These are phyloP conservation scores for Thumatha senex DNA, from an alignment of 2,888 invertebrate species.

Conservation along the genomic window DNA sequence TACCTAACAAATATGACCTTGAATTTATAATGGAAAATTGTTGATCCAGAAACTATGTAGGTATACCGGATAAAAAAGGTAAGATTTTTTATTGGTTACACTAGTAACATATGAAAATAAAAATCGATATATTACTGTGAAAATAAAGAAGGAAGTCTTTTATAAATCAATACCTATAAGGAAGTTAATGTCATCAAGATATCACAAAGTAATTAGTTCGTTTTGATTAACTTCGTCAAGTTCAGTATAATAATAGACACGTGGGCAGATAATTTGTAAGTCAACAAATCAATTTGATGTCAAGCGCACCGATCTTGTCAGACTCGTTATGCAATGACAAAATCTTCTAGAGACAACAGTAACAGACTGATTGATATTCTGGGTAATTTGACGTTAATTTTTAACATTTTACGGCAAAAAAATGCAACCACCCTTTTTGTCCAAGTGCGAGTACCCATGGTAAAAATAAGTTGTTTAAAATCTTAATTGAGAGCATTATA, in stretches of 20 bases:
- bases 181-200: constrained; percentile 11
- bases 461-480: neutral
- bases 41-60: too few species aligned
- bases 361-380: constrained; percentile 9
- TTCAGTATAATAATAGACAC: constrained; percentile 33
- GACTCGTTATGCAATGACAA: constrained; percentile 19
- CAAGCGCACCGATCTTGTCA: constrained; percentile 17
- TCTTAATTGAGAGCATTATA: too few species aligned
- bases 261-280: constrained; percentile 48
- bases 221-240: constrained; percentile 25
- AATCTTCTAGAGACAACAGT: constrained; percentile 16
- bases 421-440: neutral
- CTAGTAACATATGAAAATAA: neutral
- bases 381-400: neutral
- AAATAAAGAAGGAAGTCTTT: constrained; percentile 8
- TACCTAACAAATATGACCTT: neutral
- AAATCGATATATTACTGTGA: neutral
- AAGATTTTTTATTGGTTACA: neutral
- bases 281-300: constrained; percentile 46
- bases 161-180: constrained; percentile 10
- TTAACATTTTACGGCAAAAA: neutral
- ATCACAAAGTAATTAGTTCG: constrained; percentile 18
- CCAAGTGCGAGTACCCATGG: neutral
- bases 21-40: too few species aligned
- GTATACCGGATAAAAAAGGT: too few species aligned